A percentile compares a stretch with the other conserved stretches of the same genome.
Evolutionary conservation across 2,797 vertebrate species (phyloP).

Genomic region (Anisognathus igniventris): DNA sequence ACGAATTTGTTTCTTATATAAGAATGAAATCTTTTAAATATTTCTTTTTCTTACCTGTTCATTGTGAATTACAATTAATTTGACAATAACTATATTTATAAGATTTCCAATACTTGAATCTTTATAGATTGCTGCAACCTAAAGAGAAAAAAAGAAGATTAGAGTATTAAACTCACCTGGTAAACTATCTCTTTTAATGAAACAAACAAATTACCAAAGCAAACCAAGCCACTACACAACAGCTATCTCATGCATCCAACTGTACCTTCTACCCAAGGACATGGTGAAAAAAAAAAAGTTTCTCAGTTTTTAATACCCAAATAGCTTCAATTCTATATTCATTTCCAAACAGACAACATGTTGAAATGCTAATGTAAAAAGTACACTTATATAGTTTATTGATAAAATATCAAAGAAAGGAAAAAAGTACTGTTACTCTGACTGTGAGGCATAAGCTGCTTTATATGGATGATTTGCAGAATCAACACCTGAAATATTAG

Average conservation of each 20-base stretch:
- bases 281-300: background rate
- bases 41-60: constrained; percentile 84
- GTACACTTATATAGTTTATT: background rate
- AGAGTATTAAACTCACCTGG: background rate
- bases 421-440: background rate
- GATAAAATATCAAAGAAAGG: background rate
- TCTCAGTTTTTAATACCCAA: background rate
- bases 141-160: constrained; percentile 70
- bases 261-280: background rate
- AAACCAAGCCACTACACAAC: background rate
- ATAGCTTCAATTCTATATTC: background rate
- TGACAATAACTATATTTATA: constrained; percentile 94
- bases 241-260: background rate
- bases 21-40: background rate
- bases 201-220: background rate
- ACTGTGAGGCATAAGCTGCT: background rate
- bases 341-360: background rate
- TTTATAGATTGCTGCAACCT: constrained; percentile 96
- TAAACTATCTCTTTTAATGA: background rate
- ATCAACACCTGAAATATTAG: background rate
- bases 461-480: background rate
- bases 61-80: constrained; percentile 89
- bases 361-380: background rate
- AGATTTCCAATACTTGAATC: constrained; percentile 96
- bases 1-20: background rate